Evolutionary conservation across 2,113 vertebrate species (phyloP).

Genomic region (Gambusia affinis): DNA sequence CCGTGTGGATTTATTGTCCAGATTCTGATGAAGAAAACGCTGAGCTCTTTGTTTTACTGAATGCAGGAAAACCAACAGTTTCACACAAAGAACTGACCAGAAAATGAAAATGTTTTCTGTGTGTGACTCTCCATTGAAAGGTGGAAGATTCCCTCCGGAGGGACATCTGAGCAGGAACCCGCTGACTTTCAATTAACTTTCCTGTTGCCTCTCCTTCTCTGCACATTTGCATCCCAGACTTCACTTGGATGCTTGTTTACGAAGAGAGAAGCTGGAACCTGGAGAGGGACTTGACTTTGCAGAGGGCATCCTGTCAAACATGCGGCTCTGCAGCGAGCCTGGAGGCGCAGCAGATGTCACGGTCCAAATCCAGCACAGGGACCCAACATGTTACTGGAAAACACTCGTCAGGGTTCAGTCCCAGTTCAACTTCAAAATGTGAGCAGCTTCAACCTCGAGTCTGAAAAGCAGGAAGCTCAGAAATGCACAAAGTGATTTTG

Average conservation of each 20-base stretch:
- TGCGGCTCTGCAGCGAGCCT: not conserved
- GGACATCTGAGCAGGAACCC: conserved; percentile 37
- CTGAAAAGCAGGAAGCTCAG: no score
- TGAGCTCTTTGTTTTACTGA: not conserved
- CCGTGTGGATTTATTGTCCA: not conserved
- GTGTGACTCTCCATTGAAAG: not conserved
- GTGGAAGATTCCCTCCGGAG: not conserved
- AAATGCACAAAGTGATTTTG: no score
- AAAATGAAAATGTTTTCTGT: conserved; percentile 9
- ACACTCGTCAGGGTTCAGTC: not conserved
- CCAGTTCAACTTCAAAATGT: no score
- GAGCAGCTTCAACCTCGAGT: no score
- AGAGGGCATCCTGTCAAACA: conserved; percentile 47
- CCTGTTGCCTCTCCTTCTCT: conserved; percentile 30
- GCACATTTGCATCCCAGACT: conserved; percentile 34
- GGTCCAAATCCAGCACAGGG: conserved; percentile 14
- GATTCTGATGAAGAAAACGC: not conserved
- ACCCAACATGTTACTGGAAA: conserved; percentile 34
- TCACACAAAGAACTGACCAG: not conserved
- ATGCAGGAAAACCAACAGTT: not conserved
- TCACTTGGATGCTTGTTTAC: conserved; percentile 29
- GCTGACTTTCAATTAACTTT: conserved; percentile 59
- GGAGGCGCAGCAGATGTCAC: conserved; percentile 51
- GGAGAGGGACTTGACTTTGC: conserved; percentile 51
- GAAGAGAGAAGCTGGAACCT: conserved; percentile 31